Conservation (phyloP, 2,113 vertebrate species). For the Urocolius indicus region DNA sequence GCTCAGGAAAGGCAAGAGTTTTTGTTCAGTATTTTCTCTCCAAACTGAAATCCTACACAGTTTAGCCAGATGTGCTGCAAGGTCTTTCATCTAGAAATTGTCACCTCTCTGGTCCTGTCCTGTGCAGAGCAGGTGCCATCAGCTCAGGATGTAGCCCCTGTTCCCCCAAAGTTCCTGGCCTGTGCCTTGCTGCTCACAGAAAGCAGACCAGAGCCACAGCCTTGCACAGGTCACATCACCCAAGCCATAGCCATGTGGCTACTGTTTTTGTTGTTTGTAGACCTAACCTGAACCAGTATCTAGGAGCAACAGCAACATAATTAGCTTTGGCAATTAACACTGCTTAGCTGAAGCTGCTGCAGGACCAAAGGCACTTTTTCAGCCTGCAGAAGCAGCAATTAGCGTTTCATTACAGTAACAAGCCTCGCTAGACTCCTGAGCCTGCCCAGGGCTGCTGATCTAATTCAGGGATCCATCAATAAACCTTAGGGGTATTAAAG, state of each 20-base stretch:
- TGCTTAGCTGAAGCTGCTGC: constrained; percentile 40
- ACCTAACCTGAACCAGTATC: constrained; percentile 40
- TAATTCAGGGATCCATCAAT: constrained; percentile 30
- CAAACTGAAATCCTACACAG: background rate
- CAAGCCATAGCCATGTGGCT: background rate
- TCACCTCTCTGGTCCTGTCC: background rate
- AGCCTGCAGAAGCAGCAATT: constrained; percentile 47
- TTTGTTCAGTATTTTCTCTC: background rate
- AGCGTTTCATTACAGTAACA: constrained; percentile 48
- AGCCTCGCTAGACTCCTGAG: constrained; percentile 16
- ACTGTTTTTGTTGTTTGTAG: background rate
- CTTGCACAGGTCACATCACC: background rate
- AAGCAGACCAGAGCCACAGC: background rate
- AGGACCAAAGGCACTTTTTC: constrained; percentile 46
- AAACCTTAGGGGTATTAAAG: background rate
- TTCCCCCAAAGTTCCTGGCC: background rate
- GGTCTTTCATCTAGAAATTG: background rate
- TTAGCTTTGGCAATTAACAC: constrained; percentile 53
- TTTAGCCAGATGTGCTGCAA: background rate
- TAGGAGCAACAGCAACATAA: constrained; percentile 50
- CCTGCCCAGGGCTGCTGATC: constrained; percentile 17
- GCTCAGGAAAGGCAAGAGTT: background rate
- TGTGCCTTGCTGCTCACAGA: background rate
- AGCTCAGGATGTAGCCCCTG: background rate
- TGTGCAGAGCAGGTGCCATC: background rate